Evolutionary conservation across 2,888 invertebrate genomes (phyloP), one percentile per base, ranked within the genome.

Genomic region (Elegia similella): DNA sequence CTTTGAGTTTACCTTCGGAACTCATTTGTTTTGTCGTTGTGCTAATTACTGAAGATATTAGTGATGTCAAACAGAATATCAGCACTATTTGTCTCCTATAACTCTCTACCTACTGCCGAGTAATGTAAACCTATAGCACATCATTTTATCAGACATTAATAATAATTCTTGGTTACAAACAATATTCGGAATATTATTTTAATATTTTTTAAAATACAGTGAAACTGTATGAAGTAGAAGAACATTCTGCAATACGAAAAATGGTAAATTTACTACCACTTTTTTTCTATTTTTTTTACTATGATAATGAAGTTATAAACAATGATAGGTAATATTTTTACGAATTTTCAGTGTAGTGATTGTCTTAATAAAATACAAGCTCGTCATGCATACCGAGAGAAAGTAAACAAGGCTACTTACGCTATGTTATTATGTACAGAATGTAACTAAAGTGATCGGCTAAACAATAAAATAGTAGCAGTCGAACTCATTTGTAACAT

Each of bases 371-470:
- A 66, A 65, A 67, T 61, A 62, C 62, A 62, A 73, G 67, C 70
- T 75, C 69, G 67, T 63, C 70, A 75, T 77, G 72, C 76, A 69
- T 23, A 59, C 66, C 73, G 72, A 64, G 75, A 76, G 73, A 66
- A 80, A 84, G 80, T 76, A 62, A 80, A 78, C 75, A 78, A 76
- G 68, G 74, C 84, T 84, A 86, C 85, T 84, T 86, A 86, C 59
- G 68, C 74, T 80, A 79, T 69, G 68, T 78, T 73, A 74, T 72
- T 84, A 86, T 86, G 76, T 85, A 88, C 86, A 87, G 59, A 76
- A 77, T 78, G 78, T 76, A 82, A 78, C 74, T 75, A 73, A 77
- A 78, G 74, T 74, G 78, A 82, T 81, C 81, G 68, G 74, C 86
- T 85, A 85, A 82, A 81, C 72, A 73, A 79, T 72, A 73, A 74